Conservation (phyloP, 1,140 invertebrate genomes). For the Archivesica marissinica region DNA sequence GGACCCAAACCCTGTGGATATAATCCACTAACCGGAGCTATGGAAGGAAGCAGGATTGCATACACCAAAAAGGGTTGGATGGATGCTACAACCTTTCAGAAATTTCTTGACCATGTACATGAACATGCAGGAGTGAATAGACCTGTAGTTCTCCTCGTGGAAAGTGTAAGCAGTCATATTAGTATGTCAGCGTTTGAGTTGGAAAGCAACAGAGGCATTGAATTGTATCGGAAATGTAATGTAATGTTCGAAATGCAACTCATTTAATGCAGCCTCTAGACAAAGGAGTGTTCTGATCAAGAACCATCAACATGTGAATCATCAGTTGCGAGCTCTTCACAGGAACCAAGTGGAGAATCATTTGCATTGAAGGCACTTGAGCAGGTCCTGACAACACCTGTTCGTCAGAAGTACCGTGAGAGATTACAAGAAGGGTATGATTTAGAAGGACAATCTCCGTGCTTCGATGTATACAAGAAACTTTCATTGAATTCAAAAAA, state of each 20-base stretch:
- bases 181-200: conserved; percentile 6
- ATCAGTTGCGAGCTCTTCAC: background rate
- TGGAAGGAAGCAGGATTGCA: conserved; percentile 28
- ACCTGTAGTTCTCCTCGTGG: conserved; percentile 47
- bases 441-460: conserved; percentile 46
- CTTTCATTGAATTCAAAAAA: conserved; percentile 34
- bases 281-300: conserved; percentile 62
- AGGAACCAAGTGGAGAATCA: conserved; percentile 6
- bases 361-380: conserved; percentile 33
- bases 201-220: conserved; percentile 34
- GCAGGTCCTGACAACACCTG: conserved; percentile 44
- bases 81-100: conserved; percentile 26
- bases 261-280: conserved; percentile 65
- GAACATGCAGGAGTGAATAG: conserved; percentile 50
- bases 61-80: conserved; percentile 67
- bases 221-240: conserved; percentile 60
- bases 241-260: conserved; percentile 62
- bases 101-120: conserved; percentile 63
- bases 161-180: conserved; percentile 56
- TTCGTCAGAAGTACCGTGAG: background rate
- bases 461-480: conserved; percentile 59
- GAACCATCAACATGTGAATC: background rate
- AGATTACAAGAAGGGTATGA: conserved; percentile 54
- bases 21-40: conserved; percentile 24
- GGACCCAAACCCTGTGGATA: conserved; percentile 21